phyloP scores from a whole-genome alignment of 2,888 invertebrate genomes.

The Cephus rjabovi region DNA sequence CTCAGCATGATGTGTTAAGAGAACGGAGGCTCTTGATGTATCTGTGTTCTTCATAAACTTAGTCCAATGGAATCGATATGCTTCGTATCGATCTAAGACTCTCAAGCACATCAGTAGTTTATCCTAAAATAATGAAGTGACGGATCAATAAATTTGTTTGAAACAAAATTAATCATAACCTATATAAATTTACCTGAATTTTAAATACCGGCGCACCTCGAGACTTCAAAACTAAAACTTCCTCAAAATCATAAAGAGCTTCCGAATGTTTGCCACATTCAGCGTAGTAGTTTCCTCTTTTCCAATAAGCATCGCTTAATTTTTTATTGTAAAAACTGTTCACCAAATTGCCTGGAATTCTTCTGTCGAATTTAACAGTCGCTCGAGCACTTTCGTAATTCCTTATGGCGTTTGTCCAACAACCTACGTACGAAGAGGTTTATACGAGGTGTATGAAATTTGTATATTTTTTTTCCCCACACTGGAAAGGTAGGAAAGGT shows the following conservation, averaged over 20 bases:
- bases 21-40: constrained; percentile 25
- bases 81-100: constrained; percentile 35
- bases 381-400: constrained; percentile 34
- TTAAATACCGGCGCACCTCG: background rate
- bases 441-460: constrained; percentile 18
- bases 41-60: constrained; percentile 28
- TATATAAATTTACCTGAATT: constrained; percentile 29
- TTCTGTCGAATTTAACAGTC: constrained; percentile 26
- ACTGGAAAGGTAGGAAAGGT: background rate
- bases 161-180: constrained; percentile 1
- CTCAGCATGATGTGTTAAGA: constrained; percentile 36
- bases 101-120: constrained; percentile 32
- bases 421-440: constrained; percentile 3
- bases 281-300: constrained; percentile 28
- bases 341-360: background rate
- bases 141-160: background rate
- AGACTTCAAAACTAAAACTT: constrained; percentile 27
- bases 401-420: constrained; percentile 29
- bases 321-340: constrained; percentile 22
- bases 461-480: background rate
- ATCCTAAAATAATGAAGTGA: constrained; percentile 28
- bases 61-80: constrained; percentile 34
- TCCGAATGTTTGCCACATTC: constrained; percentile 23
- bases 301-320: constrained; percentile 27
- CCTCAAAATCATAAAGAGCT: constrained; percentile 40